Evolutionary conservation across 2,113 vertebrate species (phyloP).

Genomic region (Rhinichthys klamathensis): DNA sequence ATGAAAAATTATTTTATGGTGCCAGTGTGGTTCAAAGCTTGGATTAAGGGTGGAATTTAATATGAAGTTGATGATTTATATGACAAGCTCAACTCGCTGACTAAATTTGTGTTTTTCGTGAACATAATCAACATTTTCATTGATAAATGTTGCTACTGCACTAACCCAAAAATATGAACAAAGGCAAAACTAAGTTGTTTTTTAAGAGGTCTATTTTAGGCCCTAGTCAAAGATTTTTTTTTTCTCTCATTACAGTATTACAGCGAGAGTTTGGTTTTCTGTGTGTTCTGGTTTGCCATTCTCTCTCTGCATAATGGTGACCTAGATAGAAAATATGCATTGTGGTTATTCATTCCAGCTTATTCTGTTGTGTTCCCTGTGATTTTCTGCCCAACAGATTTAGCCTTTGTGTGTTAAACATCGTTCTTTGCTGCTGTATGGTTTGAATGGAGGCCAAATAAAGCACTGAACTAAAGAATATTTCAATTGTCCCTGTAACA

Average conservation of each 20-base stretch:
- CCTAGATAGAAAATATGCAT: conserved; percentile 38
- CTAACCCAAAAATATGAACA: conserved; percentile 20
- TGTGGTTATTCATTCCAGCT: conserved; percentile 40
- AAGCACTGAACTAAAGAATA: conserved; percentile 9
- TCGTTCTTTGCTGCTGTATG: not conserved
- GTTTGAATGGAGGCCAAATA: conserved; percentile 11
- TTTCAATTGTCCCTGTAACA: not conserved
- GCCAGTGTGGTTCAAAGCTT: conserved; percentile 44
- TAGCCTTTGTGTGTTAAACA: conserved; percentile 37
- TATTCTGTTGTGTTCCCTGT: conserved; percentile 44
- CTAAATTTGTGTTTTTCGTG: conserved; percentile 9
- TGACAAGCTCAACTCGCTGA: conserved; percentile 29
- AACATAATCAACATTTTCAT: conserved; percentile 19
- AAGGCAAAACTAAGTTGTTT: conserved; percentile 21
- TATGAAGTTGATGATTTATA: conserved; percentile 49
- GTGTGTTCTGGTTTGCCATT: conserved; percentile 32
- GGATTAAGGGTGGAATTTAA: conserved; percentile 39
- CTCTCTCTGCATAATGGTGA: conserved; percentile 44
- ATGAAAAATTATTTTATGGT: conserved; percentile 35
- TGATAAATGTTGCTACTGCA: conserved; percentile 12
- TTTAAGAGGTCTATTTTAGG: conserved; percentile 17
- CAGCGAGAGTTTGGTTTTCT: conserved; percentile 21
- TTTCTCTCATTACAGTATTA: conserved; percentile 6
- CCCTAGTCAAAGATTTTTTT: not conserved
- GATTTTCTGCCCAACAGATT: conserved; percentile 35